Conservation (phyloP, 2,888 invertebrate species). For the Dasysyrphus tricinctus region DNA sequence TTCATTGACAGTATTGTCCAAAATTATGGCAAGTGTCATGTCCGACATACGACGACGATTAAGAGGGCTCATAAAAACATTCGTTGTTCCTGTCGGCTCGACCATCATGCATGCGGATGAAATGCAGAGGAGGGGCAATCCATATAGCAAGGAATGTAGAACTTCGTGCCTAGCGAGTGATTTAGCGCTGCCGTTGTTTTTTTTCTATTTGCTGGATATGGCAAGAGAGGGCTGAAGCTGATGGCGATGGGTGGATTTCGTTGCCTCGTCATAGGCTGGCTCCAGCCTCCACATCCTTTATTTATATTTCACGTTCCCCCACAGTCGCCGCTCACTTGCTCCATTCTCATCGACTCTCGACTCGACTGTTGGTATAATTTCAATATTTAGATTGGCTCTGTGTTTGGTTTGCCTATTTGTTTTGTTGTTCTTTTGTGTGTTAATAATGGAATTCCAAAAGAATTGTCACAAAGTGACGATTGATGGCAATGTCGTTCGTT, state of each 20-base stretch:
- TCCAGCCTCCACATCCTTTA: conserved; percentile 1
- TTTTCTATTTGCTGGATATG: conserved; percentile 23
- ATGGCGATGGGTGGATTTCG: conserved; percentile 10
- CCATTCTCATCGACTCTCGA: not conserved
- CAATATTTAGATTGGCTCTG: conserved; percentile 73
- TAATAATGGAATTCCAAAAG: conserved; percentile 63
- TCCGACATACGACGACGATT: conserved; percentile 56
- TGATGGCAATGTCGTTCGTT: conserved; percentile 72
- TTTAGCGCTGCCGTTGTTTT: conserved; percentile 63
- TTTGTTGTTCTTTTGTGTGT: conserved; percentile 55
- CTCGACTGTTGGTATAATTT: conserved; percentile 49
- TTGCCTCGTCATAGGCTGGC: not conserved
- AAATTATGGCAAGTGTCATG: conserved; percentile 62
- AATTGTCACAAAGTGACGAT: conserved; percentile 76
- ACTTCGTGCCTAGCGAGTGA: conserved; percentile 63
- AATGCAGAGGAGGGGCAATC: conserved; percentile 21
- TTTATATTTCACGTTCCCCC: conserved; percentile 8
- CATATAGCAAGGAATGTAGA: conserved; percentile 26
- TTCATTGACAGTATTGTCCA: conserved; percentile 64
- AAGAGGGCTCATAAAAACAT: conserved; percentile 51
- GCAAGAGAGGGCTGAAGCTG: not conserved
- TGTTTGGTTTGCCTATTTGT: conserved; percentile 70
- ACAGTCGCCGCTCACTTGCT: not conserved
- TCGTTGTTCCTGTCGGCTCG: conserved; percentile 29
- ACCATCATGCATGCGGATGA: conserved; percentile 11